These are phyloP conservation scores for Acipenser ruthenus DNA, from an alignment of 2,797 vertebrate species.

Conservation along the genomic window DNA sequence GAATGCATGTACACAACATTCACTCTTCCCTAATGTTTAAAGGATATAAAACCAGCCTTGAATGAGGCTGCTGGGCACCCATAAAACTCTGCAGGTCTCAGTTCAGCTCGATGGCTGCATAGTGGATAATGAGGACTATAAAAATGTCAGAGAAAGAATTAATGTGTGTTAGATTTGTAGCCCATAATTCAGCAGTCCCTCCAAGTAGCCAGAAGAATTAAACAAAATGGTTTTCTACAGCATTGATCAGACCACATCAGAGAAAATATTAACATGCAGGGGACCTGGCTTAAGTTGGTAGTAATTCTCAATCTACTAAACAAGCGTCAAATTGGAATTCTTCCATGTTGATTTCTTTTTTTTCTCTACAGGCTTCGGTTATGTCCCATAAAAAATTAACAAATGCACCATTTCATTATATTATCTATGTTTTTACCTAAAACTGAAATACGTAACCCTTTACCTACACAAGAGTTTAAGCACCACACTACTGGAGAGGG, in stretches of 20 bases:
- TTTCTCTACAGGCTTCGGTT: slow-evolving; percentile 36
- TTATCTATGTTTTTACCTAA: slow-evolving; percentile 28
- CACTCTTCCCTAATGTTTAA: slow-evolving; percentile 15
- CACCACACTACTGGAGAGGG: too few species aligned
- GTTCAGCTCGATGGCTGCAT: slow-evolving; percentile 87
- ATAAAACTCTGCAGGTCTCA: slow-evolving; percentile 77
- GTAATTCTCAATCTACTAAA: slow-evolving; percentile 65
- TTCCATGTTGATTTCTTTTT: slow-evolving; percentile 29
- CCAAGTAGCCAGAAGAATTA: slow-evolving; percentile 96
- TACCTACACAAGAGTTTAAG: too few species aligned
- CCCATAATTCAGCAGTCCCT: slow-evolving; percentile 92
- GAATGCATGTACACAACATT: slow-evolving; percentile 14
- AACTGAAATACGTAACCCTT: background rate
- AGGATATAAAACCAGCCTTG: slow-evolving; percentile 61
- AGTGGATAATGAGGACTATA: slow-evolving; percentile 99
- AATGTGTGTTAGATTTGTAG: slow-evolving; percentile 85
- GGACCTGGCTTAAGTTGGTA: slow-evolving; percentile 70
- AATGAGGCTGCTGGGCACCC: slow-evolving; percentile 77
- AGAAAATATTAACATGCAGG: slow-evolving; percentile 86
- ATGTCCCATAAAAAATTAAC: slow-evolving; percentile 38
- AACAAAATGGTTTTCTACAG: slow-evolving; percentile 93
- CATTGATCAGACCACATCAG: slow-evolving; percentile 85
- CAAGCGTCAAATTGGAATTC: slow-evolving; percentile 39
- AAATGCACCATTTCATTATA: slow-evolving; percentile 33
- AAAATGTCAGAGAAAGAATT: slow-evolving; percentile 95